These are phyloP conservation scores for Xiphydria camelus DNA, from an alignment of 2,888 invertebrate genomes.

Conservation along the genomic window DNA sequence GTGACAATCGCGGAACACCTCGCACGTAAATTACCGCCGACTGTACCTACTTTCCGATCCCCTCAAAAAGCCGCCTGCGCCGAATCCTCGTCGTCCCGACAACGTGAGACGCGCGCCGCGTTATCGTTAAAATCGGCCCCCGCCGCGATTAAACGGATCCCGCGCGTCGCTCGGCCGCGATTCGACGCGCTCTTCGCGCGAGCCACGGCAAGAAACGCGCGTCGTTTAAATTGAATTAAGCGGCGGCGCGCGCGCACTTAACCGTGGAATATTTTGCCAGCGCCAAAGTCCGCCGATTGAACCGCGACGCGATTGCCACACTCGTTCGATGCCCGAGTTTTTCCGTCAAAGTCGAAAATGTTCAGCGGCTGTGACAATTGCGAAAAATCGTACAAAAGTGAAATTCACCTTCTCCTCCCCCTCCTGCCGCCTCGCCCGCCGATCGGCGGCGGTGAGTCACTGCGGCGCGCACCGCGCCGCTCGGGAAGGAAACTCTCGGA, in stretches of 20 bases:
- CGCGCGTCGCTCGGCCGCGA: not conserved
- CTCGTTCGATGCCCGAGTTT: slow-evolving; percentile 24
- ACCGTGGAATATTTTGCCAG: not conserved
- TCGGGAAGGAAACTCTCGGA: no score
- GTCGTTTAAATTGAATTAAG: not conserved
- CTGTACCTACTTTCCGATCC: no score
- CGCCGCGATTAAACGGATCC: no score
- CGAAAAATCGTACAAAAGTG: slow-evolving; percentile 5
- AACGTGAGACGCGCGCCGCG: not conserved
- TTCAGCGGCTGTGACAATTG: slow-evolving; percentile 23
- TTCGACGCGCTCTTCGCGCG: not conserved
- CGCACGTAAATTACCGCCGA: no score
- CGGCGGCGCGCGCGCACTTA: not conserved
- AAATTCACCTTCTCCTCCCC: slow-evolving; percentile 7
- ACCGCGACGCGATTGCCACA: slow-evolving; percentile 29
- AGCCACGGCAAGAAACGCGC: no score
- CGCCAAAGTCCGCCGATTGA: slow-evolving; percentile 27
- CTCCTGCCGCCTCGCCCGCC: no score
- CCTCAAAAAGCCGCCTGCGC: no score
- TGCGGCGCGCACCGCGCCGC: no score
- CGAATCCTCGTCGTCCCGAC: no score
- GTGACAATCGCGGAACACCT: no score
- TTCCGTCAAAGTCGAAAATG: slow-evolving; percentile 29
- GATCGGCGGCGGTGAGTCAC: no score
- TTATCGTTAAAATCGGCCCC: no score